Base-by-base conservation (phyloP, 1,140 invertebrate species). In the Belonocnema kinseyi region DNA sequence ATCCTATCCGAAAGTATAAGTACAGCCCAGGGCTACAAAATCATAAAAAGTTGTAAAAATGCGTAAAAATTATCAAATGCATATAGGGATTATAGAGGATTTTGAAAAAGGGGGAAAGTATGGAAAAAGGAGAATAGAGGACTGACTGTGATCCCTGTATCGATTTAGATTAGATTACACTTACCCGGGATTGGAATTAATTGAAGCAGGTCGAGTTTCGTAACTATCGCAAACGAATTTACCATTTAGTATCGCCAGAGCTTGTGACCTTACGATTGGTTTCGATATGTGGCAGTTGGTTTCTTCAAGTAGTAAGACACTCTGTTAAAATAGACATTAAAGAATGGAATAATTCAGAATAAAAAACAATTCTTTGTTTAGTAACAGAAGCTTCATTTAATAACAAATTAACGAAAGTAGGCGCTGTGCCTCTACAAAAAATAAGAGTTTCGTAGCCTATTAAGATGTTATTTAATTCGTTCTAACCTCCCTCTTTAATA, bases 161-260 rank as follows among this genome's bases (percentile, higher is more conserved):
- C 5, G 26, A 33, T 33, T 33, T 33, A 5, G 4, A 33, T 33
- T 33, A 33, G 26, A 26, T 19, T 10, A 50, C 56, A 75, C 52
- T 75, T 75, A 51, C 54, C 19, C 52, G 7, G 70, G 14, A 72
- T 50, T n/a, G 14, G 53, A 74, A 74, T 50, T 76, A 54, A 70
- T 21, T 46, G 50, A 76, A 14, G 77, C 46, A 11, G 53, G 71
- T 81, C 7, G 70, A 56, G 77, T 79, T 71, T 82, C 83, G 12
- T 72, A 73, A 71, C 77, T 75, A 61, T 89, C 90, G 88, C 92
- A 94, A 51, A 89, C 86, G 70, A 95, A 93, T 26, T 92, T 92
- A 13, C 92, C 93, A 73, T 93, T 90, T 14, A 91, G 87, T 50
- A 95, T 88, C 40, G 90, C 88, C 13, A 95, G 80, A 17, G 93